Evolutionary conservation across 2,113 vertebrate genomes (phyloP).

Genomic region (Sinocyclocheilus rhinocerous): DNA sequence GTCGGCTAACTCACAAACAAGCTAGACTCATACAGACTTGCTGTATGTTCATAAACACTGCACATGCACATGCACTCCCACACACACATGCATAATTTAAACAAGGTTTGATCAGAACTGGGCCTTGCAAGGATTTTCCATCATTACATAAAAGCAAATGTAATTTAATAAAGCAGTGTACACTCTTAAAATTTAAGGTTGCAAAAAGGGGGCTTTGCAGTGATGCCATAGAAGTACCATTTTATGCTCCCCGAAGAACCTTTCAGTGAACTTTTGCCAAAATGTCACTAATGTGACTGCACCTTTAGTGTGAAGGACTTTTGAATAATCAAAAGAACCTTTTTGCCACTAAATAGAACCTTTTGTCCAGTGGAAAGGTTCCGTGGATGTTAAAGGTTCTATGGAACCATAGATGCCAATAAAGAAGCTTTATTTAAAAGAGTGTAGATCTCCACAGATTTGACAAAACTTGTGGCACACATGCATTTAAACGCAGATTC

Average conservation of each 20-base stretch:
- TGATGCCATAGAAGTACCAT: background rate
- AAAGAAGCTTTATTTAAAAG: background rate
- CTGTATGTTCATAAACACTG: conserved; percentile 14
- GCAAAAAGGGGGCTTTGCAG: background rate
- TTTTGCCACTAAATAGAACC: background rate
- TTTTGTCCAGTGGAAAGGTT: background rate
- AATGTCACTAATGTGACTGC: background rate
- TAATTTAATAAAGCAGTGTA: background rate
- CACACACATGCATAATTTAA: conserved; percentile 27
- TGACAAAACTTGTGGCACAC: background rate
- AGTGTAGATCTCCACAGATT: background rate
- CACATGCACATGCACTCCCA: conserved; percentile 27
- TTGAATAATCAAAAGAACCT: background rate
- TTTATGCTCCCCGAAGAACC: background rate
- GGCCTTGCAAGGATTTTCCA: conserved; percentile 42
- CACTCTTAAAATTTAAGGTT: background rate
- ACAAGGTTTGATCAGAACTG: conserved; percentile 22
- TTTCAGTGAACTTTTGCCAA: background rate
- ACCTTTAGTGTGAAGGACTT: background rate
- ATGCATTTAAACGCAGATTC: background rate
- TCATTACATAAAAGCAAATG: background rate
- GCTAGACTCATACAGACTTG: background rate
- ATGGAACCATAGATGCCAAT: background rate
- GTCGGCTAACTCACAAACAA: background rate
- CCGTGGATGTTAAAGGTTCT: background rate